A percentile compares a stretch with the other conserved stretches of the same genome.
phyloP scores from a whole-genome alignment of 2,797 vertebrate genomes.

The Neosilurus hyrtlii region DNA sequence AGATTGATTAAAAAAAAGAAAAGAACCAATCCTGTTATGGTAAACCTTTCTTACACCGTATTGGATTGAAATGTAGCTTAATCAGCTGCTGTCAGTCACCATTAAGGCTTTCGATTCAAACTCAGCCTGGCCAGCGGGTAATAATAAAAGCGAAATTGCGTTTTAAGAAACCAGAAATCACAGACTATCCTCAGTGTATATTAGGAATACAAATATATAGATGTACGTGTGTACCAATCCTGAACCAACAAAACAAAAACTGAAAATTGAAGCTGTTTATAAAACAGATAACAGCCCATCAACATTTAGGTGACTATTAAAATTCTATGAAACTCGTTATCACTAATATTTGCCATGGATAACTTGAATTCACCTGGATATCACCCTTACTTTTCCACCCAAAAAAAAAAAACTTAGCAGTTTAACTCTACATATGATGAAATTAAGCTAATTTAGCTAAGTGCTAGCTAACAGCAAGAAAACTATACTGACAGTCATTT shows the following conservation, averaged over 20 bases:
- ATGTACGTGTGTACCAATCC: neutral
- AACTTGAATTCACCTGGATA: neutral
- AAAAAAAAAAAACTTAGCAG: neutral
- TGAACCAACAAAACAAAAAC: neutral
- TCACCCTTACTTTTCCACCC: neutral
- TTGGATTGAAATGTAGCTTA: slow-evolving; percentile 1
- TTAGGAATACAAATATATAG: neutral
- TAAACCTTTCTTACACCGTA: neutral
- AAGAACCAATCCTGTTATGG: neutral
- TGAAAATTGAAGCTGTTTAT: neutral
- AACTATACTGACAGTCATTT: too few relatives aligned
- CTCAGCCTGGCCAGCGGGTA: neutral
- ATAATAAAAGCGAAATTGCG: neutral
- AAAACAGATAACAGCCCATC: neutral
- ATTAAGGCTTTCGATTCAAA: neutral
- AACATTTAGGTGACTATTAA: neutral
- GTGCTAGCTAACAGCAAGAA: too few relatives aligned
- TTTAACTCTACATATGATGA: neutral
- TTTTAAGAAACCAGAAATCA: neutral
- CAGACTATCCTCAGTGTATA: neutral
- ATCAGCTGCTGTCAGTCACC: slow-evolving; percentile 6
- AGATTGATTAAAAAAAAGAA: neutral
- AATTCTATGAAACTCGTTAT: neutral
- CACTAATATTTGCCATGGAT: neutral
- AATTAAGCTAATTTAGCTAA: neutral